Percentiles rank a stretch among this genome's conserved stretches.
Conservation (phyloP, 2,797 vertebrate genomes). For the Enteromius treurensis region DNA sequence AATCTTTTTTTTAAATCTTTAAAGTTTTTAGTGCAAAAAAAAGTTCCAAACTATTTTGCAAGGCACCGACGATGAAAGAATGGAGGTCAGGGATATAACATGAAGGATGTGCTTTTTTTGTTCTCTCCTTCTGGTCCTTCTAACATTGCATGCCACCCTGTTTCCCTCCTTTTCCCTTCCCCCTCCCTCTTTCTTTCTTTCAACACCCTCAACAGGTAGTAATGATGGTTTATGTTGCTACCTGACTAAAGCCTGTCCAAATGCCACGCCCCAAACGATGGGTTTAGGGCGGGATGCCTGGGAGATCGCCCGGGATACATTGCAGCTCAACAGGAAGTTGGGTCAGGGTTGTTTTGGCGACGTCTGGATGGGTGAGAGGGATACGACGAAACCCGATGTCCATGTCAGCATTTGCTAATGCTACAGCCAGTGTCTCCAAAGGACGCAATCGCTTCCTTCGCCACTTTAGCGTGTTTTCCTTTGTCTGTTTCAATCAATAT, state of each 20-base stretch:
- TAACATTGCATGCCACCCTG: slow-evolving; percentile 70
- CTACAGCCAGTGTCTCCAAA: slow-evolving; percentile 31
- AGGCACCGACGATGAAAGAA: not conserved
- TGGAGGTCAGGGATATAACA: slow-evolving; percentile 4
- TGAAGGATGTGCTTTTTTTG: slow-evolving; percentile 46
- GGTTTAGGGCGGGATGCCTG: slow-evolving; percentile 94
- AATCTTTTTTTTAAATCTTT: too few species aligned
- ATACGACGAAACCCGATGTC: slow-evolving; percentile 24
- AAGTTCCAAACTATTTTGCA: not conserved
- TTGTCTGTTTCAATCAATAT: not conserved
- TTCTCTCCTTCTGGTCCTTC: slow-evolving; percentile 46
- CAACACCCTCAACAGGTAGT: slow-evolving; percentile 74
- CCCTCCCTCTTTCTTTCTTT: slow-evolving; percentile 27
- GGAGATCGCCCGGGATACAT: slow-evolving; percentile 87
- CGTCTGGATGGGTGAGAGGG: slow-evolving; percentile 93
- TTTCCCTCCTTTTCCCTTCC: slow-evolving; percentile 31
- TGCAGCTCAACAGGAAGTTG: slow-evolving; percentile 84
- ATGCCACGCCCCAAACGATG: slow-evolving; percentile 88
- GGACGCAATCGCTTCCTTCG: not conserved
- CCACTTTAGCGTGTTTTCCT: not conserved
- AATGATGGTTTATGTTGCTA: slow-evolving; percentile 92
- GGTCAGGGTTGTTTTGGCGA: slow-evolving; percentile 98
- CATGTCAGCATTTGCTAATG: slow-evolving; percentile 45
- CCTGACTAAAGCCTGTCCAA: slow-evolving; percentile 83
- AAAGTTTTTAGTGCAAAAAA: not conserved